phyloP scores from a whole-genome alignment of 1,140 invertebrate genomes.

The Neodiprion fabricii region DNA sequence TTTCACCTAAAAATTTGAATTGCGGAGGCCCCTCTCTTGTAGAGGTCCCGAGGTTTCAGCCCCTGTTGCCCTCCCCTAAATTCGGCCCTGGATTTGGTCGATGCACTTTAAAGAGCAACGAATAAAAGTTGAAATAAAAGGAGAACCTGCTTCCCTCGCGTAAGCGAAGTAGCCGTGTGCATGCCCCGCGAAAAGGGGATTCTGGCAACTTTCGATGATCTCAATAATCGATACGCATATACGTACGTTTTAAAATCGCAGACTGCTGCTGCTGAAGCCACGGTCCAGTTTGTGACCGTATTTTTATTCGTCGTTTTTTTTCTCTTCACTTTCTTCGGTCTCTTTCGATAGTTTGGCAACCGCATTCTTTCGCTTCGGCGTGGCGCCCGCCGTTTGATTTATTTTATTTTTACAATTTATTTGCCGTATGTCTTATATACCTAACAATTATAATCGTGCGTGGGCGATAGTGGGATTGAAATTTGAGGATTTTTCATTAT shows the following conservation, averaged over 20 bases:
- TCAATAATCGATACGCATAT: background rate
- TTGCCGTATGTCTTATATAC: no score
- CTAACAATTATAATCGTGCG: no score
- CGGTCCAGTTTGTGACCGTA: background rate
- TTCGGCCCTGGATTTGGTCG: no score
- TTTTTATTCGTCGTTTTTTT: background rate
- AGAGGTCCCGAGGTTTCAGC: no score
- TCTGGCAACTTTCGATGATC: background rate
- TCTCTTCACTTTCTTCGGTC: constrained; percentile 3
- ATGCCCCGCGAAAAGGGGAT: background rate
- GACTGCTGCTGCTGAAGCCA: background rate
- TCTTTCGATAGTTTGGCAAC: background rate
- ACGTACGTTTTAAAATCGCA: background rate
- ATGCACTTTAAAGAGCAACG: background rate
- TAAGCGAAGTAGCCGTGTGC: background rate
- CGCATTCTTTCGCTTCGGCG: background rate
- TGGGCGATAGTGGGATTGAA: no score
- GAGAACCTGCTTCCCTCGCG: background rate
- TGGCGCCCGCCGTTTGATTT: background rate
- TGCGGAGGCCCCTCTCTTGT: no score
- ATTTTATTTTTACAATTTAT: no score
- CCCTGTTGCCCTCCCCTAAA: no score
- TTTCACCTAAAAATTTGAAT: no score
- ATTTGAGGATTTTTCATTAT: no score
- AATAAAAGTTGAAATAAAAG: background rate